These are phyloP conservation scores for Apeira syringaria DNA, from an alignment of 2,888 invertebrate genomes.

Conservation along the genomic window DNA sequence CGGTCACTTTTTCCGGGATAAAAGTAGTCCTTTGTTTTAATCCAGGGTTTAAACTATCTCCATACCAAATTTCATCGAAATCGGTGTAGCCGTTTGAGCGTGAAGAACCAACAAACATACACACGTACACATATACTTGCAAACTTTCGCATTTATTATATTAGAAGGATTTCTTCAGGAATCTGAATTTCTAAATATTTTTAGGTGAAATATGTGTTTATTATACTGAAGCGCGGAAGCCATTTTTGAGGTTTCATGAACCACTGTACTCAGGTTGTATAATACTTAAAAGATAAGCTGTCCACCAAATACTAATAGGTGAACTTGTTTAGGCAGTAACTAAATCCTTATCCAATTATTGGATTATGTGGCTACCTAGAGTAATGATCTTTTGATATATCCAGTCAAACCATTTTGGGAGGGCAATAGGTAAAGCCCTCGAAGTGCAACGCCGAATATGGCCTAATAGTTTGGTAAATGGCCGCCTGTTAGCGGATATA, in stretches of 20 bases:
- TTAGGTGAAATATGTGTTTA: no score
- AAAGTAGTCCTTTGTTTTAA: no score
- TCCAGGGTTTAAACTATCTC: no score
- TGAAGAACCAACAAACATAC: no score
- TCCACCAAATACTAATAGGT: constrained; percentile 17
- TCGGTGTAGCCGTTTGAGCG: no score
- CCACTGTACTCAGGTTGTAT: background rate
- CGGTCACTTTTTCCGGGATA: no score
- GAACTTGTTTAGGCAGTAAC: constrained; percentile 46
- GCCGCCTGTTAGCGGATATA: constrained; percentile 67
- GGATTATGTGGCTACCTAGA: constrained; percentile 68
- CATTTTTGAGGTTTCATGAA: background rate
- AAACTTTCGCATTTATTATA: no score
- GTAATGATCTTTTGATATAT: constrained; percentile 74
- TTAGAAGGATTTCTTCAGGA: no score
- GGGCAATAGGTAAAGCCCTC: constrained; percentile 75
- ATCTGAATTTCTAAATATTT: no score
- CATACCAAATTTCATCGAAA: no score
- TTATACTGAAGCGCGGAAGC: background rate
- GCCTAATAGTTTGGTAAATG: constrained; percentile 70
- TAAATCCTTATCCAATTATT: constrained; percentile 66
- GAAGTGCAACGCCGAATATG: constrained; percentile 77
- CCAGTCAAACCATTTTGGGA: constrained; percentile 69
- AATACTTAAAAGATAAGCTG: constrained; percentile 8
- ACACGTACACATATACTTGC: no score